phyloP scores from a whole-genome alignment of 2,888 invertebrate species.

The Margaritifera margaritifera region DNA sequence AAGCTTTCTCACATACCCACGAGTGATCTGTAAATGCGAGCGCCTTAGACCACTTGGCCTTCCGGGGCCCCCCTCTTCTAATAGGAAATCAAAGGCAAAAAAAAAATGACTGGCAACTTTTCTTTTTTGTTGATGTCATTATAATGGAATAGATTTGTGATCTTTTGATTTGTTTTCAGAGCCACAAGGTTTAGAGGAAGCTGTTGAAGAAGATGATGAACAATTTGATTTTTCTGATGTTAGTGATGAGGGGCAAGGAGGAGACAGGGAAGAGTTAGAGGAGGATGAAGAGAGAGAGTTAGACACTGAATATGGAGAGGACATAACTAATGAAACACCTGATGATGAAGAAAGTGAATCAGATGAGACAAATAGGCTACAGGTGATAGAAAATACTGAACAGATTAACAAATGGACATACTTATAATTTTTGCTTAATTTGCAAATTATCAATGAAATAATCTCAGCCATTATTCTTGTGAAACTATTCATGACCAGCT shows the following conservation, averaged over 20 bases:
- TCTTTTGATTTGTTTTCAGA: neutral
- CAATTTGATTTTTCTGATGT: slow-evolving; percentile 29
- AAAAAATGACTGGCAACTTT: too few species aligned
- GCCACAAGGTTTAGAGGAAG: slow-evolving; percentile 1
- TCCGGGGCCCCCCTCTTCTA: too few species aligned
- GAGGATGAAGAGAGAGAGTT: slow-evolving; percentile 14
- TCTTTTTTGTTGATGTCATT: too few species aligned
- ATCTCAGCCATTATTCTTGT: too few species aligned
- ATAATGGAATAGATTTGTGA: neutral
- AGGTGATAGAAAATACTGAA: neutral
- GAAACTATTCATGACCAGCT: too few species aligned
- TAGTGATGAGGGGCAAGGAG: slow-evolving; percentile 15
- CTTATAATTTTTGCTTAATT: too few species aligned
- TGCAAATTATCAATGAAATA: too few species aligned
- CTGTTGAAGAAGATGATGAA: slow-evolving; percentile 23
- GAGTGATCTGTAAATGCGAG: too few species aligned
- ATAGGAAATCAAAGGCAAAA: too few species aligned
- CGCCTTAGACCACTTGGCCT: too few species aligned
- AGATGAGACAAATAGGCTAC: neutral
- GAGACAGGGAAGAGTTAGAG: slow-evolving; percentile 26
- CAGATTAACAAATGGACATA: too few species aligned
- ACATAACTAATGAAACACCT: slow-evolving; percentile 14
- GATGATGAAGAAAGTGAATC: slow-evolving; percentile 4
- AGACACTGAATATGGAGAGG: slow-evolving; percentile 15
- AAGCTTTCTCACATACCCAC: too few species aligned